Base-by-base conservation (phyloP, 92 coral and sea anemone genomes). In the Anthopleura xanthogrammica region DNA sequence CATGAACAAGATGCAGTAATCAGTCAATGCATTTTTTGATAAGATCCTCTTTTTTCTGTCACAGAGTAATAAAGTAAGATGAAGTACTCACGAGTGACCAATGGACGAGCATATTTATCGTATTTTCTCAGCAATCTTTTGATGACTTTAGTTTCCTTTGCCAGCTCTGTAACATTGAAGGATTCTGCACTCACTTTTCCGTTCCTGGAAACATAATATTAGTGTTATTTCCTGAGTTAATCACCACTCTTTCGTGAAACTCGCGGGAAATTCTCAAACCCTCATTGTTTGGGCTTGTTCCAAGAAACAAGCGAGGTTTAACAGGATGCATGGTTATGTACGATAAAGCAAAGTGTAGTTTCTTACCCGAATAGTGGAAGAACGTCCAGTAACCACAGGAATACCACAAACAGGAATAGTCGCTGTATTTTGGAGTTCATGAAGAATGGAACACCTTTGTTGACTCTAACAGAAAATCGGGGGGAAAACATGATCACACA, bases 81-180 rank as follows among this genome's bases (percentile, higher is more conserved):
- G 22, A 22, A 40, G 52, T 76, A 83, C 87, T 75, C 71, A 92
- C 95, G 84, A 6, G 92, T 84, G 11, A 90, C 90, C 41, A 84
- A 80, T 16, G 95, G 95, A n/a, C 95, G 86, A 66, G 91, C 52
- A 64, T 76, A 87, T 29, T 82, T 87, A 76, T 89, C 93, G 88
- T 92, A 92, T 76, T 77, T 87, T 72, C 80, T 87, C 68, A 92
- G 77, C 43, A 78, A 42, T 40, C 79, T 23, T 54, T 79, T 78
- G 2, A 87, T 77, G 40, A 92, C 82, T 78, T 75, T 82, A 14
- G 90, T 68, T 20, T 87, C 90, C 11, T 92, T 81, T 24, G 79
- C 72, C 8, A 87, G 80, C 77, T 92, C 95, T 5, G 5, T 29
- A 17, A 83, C 86, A 23, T 41, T 22, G 16, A 75, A 29, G 12